A percentile compares a stretch with the other conserved stretches of the same genome.
phyloP scores from a whole-genome alignment of 2,888 invertebrate species.

The Phalangium opilio region DNA sequence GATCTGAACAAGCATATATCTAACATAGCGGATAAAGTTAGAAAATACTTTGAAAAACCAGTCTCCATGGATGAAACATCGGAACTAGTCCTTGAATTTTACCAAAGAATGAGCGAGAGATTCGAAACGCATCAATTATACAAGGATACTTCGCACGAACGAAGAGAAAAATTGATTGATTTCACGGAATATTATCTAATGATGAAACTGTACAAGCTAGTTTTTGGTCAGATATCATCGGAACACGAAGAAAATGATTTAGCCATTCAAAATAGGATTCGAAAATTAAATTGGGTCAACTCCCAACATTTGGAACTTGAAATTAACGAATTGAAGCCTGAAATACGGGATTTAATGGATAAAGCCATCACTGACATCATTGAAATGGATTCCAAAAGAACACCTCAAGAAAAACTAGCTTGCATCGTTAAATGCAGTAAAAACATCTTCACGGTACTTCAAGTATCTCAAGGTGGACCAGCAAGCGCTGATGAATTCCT shows the following conservation, averaged over 20 bases:
- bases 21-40: conserved; percentile 35
- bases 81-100: conserved; percentile 78
- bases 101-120: conserved; percentile 56
- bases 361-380: conserved; percentile 61
- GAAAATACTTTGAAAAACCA: conserved; percentile 43
- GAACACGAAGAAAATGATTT: too few species aligned
- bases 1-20: conserved; percentile 49
- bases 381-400: too few species aligned
- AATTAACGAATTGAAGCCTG: conserved; percentile 67
- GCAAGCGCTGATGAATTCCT: too few species aligned
- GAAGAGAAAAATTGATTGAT: too few species aligned
- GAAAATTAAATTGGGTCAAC: conserved; percentile 91
- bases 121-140: conserved; percentile 38
- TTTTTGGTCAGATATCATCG: too few species aligned
- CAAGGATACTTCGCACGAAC: too few species aligned
- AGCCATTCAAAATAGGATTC: too few species aligned
- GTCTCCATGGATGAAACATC: conserved; percentile 72
- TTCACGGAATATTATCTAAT: too few species aligned
- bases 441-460: conserved; percentile 68
- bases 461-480: too few species aligned
- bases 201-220: too few species aligned
- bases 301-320: conserved; percentile 82
- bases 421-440: conserved; percentile 82
- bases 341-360: too few species aligned
- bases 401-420: conserved; percentile 82